Conservation (phyloP, 2,113 vertebrate species). For the Cyphomyrus discorhynchus region DNA sequence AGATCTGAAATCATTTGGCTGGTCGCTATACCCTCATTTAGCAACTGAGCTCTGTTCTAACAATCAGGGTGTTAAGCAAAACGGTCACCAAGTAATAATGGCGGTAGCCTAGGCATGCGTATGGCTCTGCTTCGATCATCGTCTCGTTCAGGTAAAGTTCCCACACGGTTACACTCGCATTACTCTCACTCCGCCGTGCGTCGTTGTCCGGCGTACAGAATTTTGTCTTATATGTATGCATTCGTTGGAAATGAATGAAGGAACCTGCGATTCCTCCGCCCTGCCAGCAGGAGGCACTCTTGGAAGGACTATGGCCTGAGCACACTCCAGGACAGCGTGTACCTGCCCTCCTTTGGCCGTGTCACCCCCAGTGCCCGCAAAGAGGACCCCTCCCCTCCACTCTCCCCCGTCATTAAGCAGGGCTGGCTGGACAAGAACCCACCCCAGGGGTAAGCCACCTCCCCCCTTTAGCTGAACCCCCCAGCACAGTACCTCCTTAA, state of each 20-base stretch:
- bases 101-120: not conserved
- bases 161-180: not conserved
- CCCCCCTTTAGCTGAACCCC: not conserved
- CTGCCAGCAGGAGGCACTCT: slow-evolving; percentile 28
- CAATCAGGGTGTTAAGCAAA: not conserved
- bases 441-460: slow-evolving; percentile 71
- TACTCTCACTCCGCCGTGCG: not conserved
- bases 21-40: not conserved
- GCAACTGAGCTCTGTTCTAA: not conserved
- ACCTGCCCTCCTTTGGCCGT: slow-evolving; percentile 38
- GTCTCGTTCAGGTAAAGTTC: not conserved
- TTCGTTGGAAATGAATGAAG: not conserved
- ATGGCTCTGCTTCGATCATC: not conserved
- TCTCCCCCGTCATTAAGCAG: slow-evolving; percentile 61
- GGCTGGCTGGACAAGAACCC: slow-evolving; percentile 95
- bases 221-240: not conserved
- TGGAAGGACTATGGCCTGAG: slow-evolving; percentile 48
- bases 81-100: not conserved
- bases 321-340: slow-evolving; percentile 38
- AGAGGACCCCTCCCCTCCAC: slow-evolving; percentile 33
- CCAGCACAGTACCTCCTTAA: not conserved
- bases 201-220: not conserved
- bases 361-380: slow-evolving; percentile 5
- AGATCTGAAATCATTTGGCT: not conserved
- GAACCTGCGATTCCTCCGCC: not conserved